Conservation (phyloP, 2,797 vertebrate genomes). For the Ctenopoma multispine region DNA sequence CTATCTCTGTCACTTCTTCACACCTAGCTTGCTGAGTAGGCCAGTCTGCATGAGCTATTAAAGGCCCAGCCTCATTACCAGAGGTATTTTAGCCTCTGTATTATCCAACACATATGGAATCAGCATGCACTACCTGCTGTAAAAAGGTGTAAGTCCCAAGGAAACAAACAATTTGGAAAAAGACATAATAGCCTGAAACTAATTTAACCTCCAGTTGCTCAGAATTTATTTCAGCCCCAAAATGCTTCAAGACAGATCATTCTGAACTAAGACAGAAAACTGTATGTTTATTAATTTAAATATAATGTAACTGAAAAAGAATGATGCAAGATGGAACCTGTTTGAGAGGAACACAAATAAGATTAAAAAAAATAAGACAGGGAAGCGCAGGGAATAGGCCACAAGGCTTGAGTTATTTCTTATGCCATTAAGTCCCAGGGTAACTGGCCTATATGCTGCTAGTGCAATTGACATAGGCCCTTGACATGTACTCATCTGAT, state of each 20-base stretch:
- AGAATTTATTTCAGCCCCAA: constrained; percentile 7
- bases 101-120: constrained; percentile 40
- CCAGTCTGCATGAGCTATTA: constrained; percentile 49
- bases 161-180: constrained; percentile 15
- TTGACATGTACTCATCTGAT: constrained; percentile 56
- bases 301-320: constrained; percentile 28
- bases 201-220: constrained; percentile 13
- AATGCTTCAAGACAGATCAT: not conserved
- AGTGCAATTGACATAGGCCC: constrained; percentile 56
- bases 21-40: constrained; percentile 67
- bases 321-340: constrained; percentile 26
- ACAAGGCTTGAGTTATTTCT: constrained; percentile 66
- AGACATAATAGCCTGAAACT: not conserved
- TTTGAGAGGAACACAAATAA: constrained; percentile 38
- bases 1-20: constrained; percentile 67
- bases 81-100: constrained; percentile 49
- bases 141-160: constrained; percentile 28
- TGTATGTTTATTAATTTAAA: constrained; percentile 1
- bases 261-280: constrained; percentile 18
- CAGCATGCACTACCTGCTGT: constrained; percentile 32
- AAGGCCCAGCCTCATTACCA: constrained; percentile 47
- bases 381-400: constrained; percentile 44
- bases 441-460: constrained; percentile 72
- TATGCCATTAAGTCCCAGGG: constrained; percentile 61
- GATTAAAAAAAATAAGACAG: constrained; percentile 56